Base-by-base conservation (phyloP, 2,888 invertebrate genomes). In the Pammene fasciana region DNA sequence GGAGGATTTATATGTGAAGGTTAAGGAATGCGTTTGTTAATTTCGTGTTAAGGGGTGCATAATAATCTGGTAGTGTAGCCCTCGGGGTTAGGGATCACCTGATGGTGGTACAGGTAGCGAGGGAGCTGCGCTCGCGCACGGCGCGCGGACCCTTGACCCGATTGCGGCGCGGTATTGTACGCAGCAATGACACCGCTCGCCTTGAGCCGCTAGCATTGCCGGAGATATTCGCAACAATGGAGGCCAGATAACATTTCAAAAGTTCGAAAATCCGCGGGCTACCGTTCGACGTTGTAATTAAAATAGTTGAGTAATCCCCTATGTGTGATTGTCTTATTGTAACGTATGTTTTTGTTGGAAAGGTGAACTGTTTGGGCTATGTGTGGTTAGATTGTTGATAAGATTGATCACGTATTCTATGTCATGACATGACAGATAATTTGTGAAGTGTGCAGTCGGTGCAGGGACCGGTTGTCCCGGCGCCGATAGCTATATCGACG, bases 191-290 rank as follows among this genome's bases (percentile, higher is more conserved):
- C 91, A 92, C 91, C 87, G 88, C 79, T 92, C 88, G 90, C 92
- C 92, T 92, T 92, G 92, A 91, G 91, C 86, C 86, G 90, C 86
- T 90, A 90, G 89, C 92, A 91, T 89, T 90, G 91, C 88, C 90
- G 90, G 91, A 92, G 92, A 92, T 92, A 92, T 92, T 91, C 87
- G 92, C 92, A 92, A 92, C 92, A 92, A 92, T 92, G 87, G 92
- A 91, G 90, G 90, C 90, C 90, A 92, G 92, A 92, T 92, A 92
- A 90, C 89, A 84, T 92, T 92, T 87, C 90, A 92, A 92, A 91
- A 90, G 90, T 90, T 89, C 84, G 86, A 92, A 91, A 90, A 92
- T 90, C 86, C 87, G 86, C 85, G 85, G 81, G 81, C 84, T 90
- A 75, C 78, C 73, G 82, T 80, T 82, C 82, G 78, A 82, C 78